Percentiles rank a stretch among this genome's conserved stretches.
These are phyloP conservation scores for Sebastes nivosus DNA, from an alignment of 2,797 vertebrate genomes.

Conservation along the genomic window DNA sequence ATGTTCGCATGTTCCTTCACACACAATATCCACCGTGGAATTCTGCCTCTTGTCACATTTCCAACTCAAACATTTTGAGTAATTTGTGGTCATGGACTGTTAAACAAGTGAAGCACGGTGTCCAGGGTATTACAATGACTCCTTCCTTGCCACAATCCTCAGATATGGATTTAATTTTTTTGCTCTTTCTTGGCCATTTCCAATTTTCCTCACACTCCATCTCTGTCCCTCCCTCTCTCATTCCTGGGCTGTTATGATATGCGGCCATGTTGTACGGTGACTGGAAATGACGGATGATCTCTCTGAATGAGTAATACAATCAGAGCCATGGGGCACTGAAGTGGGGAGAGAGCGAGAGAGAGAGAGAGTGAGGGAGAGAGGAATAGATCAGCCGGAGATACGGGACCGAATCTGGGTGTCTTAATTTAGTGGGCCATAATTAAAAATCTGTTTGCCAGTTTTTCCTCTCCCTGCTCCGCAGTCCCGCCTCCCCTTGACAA, in stretches of 20 bases:
- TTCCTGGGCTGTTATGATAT: slow-evolving; percentile 50
- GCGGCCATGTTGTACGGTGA: slow-evolving; percentile 55
- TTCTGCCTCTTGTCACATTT: slow-evolving; percentile 10
- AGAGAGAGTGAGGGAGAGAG: slow-evolving; percentile 18
- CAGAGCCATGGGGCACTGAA: slow-evolving; percentile 67
- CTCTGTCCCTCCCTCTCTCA: slow-evolving; percentile 21
- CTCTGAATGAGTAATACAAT: slow-evolving; percentile 80
- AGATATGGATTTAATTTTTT: slow-evolving; percentile 21
- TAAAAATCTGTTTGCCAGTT: slow-evolving; percentile 83
- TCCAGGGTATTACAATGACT: background rate
- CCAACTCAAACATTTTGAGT: background rate
- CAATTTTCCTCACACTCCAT: slow-evolving; percentile 22
- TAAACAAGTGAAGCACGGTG: background rate
- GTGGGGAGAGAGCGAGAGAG: slow-evolving; percentile 19
- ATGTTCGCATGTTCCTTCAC: background rate
- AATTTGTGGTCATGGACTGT: background rate
- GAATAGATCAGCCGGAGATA: slow-evolving; percentile 73
- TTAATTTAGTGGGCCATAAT: slow-evolving; percentile 84
- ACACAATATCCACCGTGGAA: background rate
- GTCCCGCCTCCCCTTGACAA: slow-evolving; percentile 72
- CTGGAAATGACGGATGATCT: slow-evolving; percentile 76
- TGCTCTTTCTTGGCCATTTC: slow-evolving; percentile 4
- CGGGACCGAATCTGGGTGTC: slow-evolving; percentile 68
- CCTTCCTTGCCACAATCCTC: background rate
- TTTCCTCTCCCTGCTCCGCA: slow-evolving; percentile 59